These are phyloP conservation scores for Verasper variegatus DNA, from an alignment of 2,113 vertebrate species.

Conservation along the genomic window DNA sequence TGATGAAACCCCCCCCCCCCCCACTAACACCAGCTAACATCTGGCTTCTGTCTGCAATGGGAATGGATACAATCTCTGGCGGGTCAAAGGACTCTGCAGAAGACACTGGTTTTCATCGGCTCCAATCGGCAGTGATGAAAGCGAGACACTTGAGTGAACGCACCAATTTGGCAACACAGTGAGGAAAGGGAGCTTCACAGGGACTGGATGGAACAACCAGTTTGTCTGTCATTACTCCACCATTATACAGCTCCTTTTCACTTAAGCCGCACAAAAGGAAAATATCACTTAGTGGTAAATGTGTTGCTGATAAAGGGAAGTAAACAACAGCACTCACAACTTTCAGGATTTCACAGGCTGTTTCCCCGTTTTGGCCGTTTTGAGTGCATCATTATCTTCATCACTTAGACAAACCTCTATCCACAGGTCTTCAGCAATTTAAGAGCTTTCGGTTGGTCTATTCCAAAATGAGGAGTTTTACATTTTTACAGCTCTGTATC, in stretches of 20 bases:
- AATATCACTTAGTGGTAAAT: background rate
- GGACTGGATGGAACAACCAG: background rate
- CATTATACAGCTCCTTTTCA: background rate
- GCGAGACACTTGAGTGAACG: background rate
- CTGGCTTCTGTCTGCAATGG: too few relatives aligned
- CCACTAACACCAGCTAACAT: too few relatives aligned
- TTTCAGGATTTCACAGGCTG: background rate
- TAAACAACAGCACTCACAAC: background rate
- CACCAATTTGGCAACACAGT: background rate
- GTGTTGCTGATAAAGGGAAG: background rate
- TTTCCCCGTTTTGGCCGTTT: slow-evolving; percentile 9
- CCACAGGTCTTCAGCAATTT: slow-evolving; percentile 13
- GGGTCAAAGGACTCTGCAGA: too few relatives aligned
- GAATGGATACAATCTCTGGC: too few relatives aligned
- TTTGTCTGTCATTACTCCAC: background rate
- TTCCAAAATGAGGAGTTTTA: background rate
- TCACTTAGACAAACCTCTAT: background rate
- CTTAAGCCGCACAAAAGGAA: background rate
- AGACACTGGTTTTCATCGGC: background rate
- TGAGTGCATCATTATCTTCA: background rate
- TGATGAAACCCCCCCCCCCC: too few relatives aligned
- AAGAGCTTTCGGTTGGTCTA: background rate
- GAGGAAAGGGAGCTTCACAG: background rate
- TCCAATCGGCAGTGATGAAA: background rate
- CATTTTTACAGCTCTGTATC: slow-evolving; percentile 19